Base-by-base conservation (phyloP, 35 echinoderm and acorn worm genomes). In the Ptychodera flava region DNA sequence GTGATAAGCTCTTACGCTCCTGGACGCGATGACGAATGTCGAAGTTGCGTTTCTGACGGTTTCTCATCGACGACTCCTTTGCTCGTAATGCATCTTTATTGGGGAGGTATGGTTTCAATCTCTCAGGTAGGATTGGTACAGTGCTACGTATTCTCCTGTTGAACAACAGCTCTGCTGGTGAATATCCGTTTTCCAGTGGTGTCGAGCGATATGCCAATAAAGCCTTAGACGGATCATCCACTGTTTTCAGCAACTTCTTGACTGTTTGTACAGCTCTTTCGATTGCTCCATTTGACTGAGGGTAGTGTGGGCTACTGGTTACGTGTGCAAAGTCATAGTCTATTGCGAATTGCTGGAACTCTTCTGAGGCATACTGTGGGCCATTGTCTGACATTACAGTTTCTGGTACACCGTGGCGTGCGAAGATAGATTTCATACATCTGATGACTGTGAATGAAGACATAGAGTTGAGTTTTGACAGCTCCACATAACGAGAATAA, bases 331-430 rank as follows among this genome's bases (percentile, higher is more conserved):
- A 79, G 16, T 64, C 84, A 32, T 83, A 82, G 31, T 89, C 81
- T n/a, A 38, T 35, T 35, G 77, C 88, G 90, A 91, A 94, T 37
- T 75, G 27, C 29, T 31, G 80, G 85, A 95, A 92, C 36, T 91
- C 83, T 85, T 35, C 6, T 35, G 87, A 82, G 28, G 34, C 32
- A 38, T 32, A 93, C 38, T 92, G 88, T 35, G 93, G 93, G n/a
- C 90, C 93, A 37, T 95, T 95, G 84, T 92, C 93, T 64, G 86
- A 86, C 36, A 82, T 29, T 16, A 95, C 35, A 15, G 35, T 88
- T 78, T 88, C 86, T 14, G 93, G 89, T 75, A 95, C 91, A 0
- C 86, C 93, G 35, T 93, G 85, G 36, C 90, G 30, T 16, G 75
- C 77, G 35, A 95, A 91, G 14, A 78, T 90, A 35, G 82, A 85